Evolutionary conservation across 2,797 vertebrate genomes (phyloP).

Genomic region (Eulemur albifrons): DNA sequence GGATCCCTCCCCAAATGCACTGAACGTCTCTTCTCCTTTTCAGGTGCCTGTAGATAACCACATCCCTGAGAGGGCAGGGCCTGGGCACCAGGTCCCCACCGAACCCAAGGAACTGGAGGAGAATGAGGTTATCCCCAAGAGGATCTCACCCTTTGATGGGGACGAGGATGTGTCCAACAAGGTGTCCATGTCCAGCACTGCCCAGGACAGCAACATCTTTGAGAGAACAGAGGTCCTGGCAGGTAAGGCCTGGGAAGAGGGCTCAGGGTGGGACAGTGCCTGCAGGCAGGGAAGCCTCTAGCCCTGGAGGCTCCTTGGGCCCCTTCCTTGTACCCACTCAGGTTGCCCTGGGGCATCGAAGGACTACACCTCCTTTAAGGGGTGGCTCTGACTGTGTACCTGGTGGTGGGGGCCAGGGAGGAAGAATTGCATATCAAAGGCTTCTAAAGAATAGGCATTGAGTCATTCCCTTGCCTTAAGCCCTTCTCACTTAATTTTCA

Average conservation of each 20-base stretch:
- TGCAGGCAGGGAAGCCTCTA: background rate
- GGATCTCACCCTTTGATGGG: background rate
- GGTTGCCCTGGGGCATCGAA: background rate
- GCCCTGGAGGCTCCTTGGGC: no score
- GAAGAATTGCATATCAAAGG: background rate
- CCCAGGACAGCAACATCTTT: slow-evolving; percentile 89
- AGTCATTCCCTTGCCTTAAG: background rate
- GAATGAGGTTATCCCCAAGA: slow-evolving; percentile 86
- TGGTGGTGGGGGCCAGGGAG: no score
- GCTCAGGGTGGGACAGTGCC: background rate
- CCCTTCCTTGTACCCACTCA: background rate
- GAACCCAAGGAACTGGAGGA: slow-evolving; percentile 75
- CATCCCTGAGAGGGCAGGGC: slow-evolving; percentile 86
- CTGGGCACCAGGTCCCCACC: slow-evolving; percentile 71
- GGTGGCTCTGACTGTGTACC: background rate
- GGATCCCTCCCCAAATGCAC: background rate
- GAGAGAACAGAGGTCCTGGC: slow-evolving; percentile 94
- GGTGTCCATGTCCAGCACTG: slow-evolving; percentile 93
- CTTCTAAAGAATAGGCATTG: background rate
- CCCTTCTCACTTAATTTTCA: background rate
- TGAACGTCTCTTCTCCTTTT: background rate
- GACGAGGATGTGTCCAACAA: slow-evolving; percentile 85
- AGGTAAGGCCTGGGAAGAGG: slow-evolving; percentile 84
- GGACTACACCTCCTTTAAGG: background rate
- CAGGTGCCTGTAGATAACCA: slow-evolving; percentile 86